Percentiles rank a stretch among this genome's conserved stretches.
These are phyloP conservation scores for Pseudorectes ferrugineus DNA, from an alignment of 2,113 vertebrate genomes.

Conservation along the genomic window DNA sequence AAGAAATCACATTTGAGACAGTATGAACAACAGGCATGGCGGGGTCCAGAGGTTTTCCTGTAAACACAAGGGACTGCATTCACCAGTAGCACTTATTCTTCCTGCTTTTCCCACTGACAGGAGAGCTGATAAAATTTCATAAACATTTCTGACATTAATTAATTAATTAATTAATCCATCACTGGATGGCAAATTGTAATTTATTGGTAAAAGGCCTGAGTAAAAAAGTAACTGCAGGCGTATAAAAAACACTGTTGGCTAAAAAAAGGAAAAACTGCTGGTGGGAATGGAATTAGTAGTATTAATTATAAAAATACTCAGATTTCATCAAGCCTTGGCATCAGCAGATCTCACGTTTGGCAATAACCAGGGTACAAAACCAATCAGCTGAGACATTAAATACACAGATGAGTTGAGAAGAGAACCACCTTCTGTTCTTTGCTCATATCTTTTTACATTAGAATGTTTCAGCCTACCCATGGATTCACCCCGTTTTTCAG, in stretches of 20 bases:
- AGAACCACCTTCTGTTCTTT: neutral
- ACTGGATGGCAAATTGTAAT: neutral
- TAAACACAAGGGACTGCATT: neutral
- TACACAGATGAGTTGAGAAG: neutral
- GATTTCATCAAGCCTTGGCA: neutral
- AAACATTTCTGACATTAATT: neutral
- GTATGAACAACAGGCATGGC: neutral
- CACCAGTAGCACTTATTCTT: neutral
- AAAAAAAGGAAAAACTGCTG: neutral
- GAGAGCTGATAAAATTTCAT: neutral
- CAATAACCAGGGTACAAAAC: neutral
- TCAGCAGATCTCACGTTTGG: neutral
- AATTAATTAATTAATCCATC: too few species aligned
- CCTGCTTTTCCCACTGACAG: neutral
- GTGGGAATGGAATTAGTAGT: neutral
- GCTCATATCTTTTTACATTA: neutral
- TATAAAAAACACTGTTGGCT: neutral
- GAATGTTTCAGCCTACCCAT: neutral
- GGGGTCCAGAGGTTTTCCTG: slow-evolving; percentile 59
- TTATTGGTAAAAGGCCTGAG: neutral
- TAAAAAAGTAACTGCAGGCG: neutral
- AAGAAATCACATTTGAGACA: slow-evolving; percentile 27
- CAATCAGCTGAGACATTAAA: neutral
- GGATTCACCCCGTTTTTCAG: neutral
- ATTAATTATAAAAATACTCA: neutral